Percentiles rank a stretch among this genome's conserved stretches.
Conservation (phyloP, 2,797 vertebrate species). For the Enteromius thamalakanensis region DNA sequence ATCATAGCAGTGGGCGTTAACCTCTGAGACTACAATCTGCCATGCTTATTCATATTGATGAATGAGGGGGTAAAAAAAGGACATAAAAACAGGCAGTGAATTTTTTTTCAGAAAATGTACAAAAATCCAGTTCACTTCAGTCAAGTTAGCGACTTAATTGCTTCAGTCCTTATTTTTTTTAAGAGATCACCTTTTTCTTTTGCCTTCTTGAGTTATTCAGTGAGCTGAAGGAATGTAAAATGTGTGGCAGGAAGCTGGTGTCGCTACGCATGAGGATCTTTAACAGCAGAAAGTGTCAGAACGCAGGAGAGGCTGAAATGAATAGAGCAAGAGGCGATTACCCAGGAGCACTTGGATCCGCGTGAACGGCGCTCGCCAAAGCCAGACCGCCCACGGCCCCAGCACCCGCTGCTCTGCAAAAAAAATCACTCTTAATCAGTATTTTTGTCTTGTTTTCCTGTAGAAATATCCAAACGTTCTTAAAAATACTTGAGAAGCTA, state of each 20-base stretch:
- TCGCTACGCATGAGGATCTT: constrained; percentile 19
- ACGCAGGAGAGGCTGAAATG: constrained; percentile 11
- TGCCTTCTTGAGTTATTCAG: not conserved
- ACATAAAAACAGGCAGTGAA: not conserved
- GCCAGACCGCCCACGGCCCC: constrained; percentile 52
- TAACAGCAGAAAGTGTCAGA: constrained; percentile 32
- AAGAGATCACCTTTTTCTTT: not conserved
- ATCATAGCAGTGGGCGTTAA: too few relatives aligned
- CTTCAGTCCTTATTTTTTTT: not conserved
- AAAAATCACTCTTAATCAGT: not conserved
- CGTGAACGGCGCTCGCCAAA: constrained; percentile 15
- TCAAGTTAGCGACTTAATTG: not conserved
- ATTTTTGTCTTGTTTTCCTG: not conserved
- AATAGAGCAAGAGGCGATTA: constrained; percentile 34
- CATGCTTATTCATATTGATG: too few relatives aligned
- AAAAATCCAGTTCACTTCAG: not conserved
- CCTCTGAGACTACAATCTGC: too few relatives aligned
- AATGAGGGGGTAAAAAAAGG: too few relatives aligned
- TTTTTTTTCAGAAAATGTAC: not conserved
- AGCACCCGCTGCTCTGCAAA: constrained; percentile 19
- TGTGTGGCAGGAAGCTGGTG: constrained; percentile 18
- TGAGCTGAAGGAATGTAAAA: constrained; percentile 1
- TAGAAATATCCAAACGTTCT: not conserved
- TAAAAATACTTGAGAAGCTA: constrained; percentile 6
- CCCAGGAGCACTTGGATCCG: constrained; percentile 28